These are phyloP conservation scores for Ammodytes marinus DNA, from an alignment of 2,113 vertebrate species.

Conservation along the genomic window DNA sequence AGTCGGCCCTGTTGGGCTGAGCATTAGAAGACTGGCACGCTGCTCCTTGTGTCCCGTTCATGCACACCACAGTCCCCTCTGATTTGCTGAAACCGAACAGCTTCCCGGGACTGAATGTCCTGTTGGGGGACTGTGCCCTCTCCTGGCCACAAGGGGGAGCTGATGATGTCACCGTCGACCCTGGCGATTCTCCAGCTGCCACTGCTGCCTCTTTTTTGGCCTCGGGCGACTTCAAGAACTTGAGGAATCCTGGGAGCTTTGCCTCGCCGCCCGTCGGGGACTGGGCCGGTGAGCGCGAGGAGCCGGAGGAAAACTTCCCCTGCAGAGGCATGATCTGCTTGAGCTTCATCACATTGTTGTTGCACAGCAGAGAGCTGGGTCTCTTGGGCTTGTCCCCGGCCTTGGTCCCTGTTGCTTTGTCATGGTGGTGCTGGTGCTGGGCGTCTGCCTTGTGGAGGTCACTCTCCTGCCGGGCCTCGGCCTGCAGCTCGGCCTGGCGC, in stretches of 20 bases:
- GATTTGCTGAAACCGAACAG: slow-evolving; percentile 91
- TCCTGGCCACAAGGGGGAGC: slow-evolving; percentile 77
- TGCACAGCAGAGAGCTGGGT: slow-evolving; percentile 92
- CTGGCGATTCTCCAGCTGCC: slow-evolving; percentile 64
- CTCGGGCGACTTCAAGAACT: slow-evolving; percentile 92
- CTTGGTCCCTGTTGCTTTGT: slow-evolving; percentile 80
- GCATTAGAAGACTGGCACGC: slow-evolving; percentile 45
- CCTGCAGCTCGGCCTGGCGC: slow-evolving; percentile 90
- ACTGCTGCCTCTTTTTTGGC: slow-evolving; percentile 82
- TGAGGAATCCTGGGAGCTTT: slow-evolving; percentile 92
- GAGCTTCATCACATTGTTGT: slow-evolving; percentile 94
- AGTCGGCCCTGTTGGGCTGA: slow-evolving; percentile 76
- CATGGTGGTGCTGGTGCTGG: slow-evolving; percentile 76
- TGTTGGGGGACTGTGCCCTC: slow-evolving; percentile 91
- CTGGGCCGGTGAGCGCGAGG: slow-evolving; percentile 85
- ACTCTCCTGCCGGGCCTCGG: slow-evolving; percentile 88
- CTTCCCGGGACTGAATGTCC: slow-evolving; percentile 91
- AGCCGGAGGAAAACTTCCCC: slow-evolving; percentile 88
- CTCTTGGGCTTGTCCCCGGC: slow-evolving; percentile 88
- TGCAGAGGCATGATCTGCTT: slow-evolving; percentile 96
- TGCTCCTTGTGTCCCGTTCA: slow-evolving; percentile 82
- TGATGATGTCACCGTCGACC: slow-evolving; percentile 40
- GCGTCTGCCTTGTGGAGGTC: slow-evolving; percentile 83
- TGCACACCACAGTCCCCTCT: slow-evolving; percentile 80
- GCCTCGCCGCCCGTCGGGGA: slow-evolving; percentile 90